Conservation (phyloP, 2,888 invertebrate genomes). For the Pharmacophagus antenor region DNA sequence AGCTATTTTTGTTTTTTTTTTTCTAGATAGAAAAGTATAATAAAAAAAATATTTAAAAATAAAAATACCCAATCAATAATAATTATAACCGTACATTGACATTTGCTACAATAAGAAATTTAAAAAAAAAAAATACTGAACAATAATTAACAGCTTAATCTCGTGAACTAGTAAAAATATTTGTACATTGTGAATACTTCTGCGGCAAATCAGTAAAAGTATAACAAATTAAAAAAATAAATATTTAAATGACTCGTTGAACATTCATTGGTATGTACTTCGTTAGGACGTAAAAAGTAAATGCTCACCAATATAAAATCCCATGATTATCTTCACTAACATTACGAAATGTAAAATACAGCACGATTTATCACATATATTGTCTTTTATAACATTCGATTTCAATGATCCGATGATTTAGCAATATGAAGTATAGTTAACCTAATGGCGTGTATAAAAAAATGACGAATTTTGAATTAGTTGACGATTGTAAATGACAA, state of each 20-base stretch:
- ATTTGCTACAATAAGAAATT: not conserved
- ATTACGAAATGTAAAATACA: conserved; percentile 21
- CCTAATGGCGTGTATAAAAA: too few relatives aligned
- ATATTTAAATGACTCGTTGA: conserved; percentile 35
- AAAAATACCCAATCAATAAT: not conserved
- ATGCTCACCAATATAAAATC: conserved; percentile 41
- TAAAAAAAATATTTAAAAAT: not conserved
- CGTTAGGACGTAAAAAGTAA: conserved; percentile 38
- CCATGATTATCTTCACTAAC: conserved; percentile 36
- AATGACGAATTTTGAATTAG: too few relatives aligned
- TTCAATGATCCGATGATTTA: conserved; percentile 12
- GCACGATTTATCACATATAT: conserved; percentile 43
- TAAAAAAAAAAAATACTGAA: conserved; percentile 18
- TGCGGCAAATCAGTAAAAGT: conserved; percentile 32
- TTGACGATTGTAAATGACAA: too few relatives aligned
- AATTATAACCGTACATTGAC: too few relatives aligned
- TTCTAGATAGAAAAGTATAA: not conserved
- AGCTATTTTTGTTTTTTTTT: conserved; percentile 17
- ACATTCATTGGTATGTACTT: conserved; percentile 46
- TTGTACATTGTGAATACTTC: conserved; percentile 24
- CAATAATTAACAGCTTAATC: conserved; percentile 4
- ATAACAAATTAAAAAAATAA: conserved; percentile 35
- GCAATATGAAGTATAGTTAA: not conserved
- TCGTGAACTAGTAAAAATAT: not conserved
- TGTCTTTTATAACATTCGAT: conserved; percentile 29